Conservation (phyloP, 2,888 invertebrate genomes). For the Acronicta leporina region DNA sequence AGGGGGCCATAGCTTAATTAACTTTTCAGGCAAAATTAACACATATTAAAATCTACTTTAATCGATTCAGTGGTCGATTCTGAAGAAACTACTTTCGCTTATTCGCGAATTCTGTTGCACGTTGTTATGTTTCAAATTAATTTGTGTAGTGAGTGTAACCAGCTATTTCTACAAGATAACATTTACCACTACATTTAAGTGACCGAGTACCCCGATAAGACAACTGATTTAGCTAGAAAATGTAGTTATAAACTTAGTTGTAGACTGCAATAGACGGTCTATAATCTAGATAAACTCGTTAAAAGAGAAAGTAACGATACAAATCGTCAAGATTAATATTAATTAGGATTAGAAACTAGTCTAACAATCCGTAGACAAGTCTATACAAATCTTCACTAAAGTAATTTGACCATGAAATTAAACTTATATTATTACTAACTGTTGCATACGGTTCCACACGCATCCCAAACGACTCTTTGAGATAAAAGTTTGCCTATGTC, state of each 20-base stretch:
- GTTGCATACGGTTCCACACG: too few relatives aligned
- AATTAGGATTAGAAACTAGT: slow-evolving; percentile 45
- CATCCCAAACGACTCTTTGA: too few relatives aligned
- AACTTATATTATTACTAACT: neutral
- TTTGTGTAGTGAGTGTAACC: neutral
- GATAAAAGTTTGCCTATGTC: too few relatives aligned
- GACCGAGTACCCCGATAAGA: slow-evolving; percentile 25
- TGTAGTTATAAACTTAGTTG: slow-evolving; percentile 26
- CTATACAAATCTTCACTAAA: slow-evolving; percentile 18
- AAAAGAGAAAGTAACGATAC: slow-evolving; percentile 38
- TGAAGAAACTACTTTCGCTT: too few relatives aligned
- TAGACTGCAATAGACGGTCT: slow-evolving; percentile 27
- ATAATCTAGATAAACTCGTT: slow-evolving; percentile 44
- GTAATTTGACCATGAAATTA: slow-evolving; percentile 8
- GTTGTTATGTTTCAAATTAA: too few relatives aligned
- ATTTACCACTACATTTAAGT: slow-evolving; percentile 19
- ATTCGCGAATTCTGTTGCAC: too few relatives aligned
- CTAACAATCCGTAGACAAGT: neutral
- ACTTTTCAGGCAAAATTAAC: too few relatives aligned
- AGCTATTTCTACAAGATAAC: slow-evolving; percentile 7
- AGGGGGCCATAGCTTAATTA: too few relatives aligned
- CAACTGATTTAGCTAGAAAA: slow-evolving; percentile 16
- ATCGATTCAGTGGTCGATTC: too few relatives aligned
- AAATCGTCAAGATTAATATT: slow-evolving; percentile 31
- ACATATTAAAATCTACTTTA: too few relatives aligned